These are phyloP conservation scores for Oxytorus armatus DNA, from an alignment of 2,888 invertebrate species.

Conservation along the genomic window DNA sequence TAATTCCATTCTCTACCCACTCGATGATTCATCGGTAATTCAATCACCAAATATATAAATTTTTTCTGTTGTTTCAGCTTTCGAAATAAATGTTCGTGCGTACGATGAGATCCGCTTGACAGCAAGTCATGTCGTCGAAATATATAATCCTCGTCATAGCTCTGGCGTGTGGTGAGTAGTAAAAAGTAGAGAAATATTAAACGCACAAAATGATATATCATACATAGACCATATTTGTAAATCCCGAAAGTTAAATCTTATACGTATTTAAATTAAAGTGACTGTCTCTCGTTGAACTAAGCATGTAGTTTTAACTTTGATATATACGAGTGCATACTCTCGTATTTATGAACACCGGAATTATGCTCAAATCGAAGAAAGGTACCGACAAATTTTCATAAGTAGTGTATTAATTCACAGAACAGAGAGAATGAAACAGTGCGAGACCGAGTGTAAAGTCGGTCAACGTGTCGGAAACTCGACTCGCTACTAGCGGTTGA, in stretches of 20 bases:
- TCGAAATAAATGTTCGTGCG: slow-evolving; percentile 69
- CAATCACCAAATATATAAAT: not conserved
- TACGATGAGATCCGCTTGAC: slow-evolving; percentile 80
- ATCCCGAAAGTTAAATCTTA: no score
- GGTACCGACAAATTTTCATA: no score
- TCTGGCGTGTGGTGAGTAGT: slow-evolving; percentile 77
- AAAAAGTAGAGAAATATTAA: slow-evolving; percentile 7
- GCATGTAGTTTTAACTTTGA: no score
- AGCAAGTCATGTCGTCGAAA: slow-evolving; percentile 77
- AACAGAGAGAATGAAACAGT: slow-evolving; percentile 43
- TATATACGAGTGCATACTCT: no score
- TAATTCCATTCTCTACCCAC: not conserved
- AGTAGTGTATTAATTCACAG: slow-evolving; percentile 1
- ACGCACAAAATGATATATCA: not conserved
- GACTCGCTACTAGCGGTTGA: slow-evolving; percentile 15
- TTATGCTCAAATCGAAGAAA: no score
- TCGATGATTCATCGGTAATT: slow-evolving; percentile 30
- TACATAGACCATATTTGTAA: not conserved
- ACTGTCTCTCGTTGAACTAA: not conserved
- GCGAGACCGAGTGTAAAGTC: slow-evolving; percentile 61
- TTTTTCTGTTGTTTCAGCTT: slow-evolving; percentile 75
- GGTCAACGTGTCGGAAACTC: slow-evolving; percentile 48
- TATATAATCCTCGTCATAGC: slow-evolving; percentile 74
- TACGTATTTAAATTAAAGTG: not conserved
- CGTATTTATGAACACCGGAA: no score